Conservation (phyloP, 2,797 vertebrate genomes). For the Catharus ustulatus region DNA sequence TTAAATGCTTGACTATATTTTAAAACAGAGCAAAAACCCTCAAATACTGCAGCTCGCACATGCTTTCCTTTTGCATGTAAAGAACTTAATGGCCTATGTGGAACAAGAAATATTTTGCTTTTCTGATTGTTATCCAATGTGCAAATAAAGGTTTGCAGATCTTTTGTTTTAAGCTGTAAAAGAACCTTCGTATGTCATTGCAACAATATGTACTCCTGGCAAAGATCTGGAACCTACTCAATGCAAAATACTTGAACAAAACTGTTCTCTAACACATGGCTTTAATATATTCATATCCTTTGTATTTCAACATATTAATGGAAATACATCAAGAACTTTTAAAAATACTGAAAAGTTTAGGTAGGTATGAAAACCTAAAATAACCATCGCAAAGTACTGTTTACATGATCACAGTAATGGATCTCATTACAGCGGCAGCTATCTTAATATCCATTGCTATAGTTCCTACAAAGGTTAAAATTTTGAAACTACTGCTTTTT, state of each 20-base stretch:
- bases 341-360: not conserved
- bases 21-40: not conserved
- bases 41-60: not conserved
- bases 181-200: not conserved
- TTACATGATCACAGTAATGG: not conserved
- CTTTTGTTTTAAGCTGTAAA: not conserved
- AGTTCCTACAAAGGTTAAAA: not conserved
- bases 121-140: not conserved
- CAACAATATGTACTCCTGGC: not conserved
- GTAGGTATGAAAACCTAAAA: not conserved
- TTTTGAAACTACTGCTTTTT: not conserved
- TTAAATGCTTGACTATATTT: not conserved
- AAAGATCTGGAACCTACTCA: not conserved
- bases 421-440: not conserved
- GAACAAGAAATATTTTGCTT: not conserved
- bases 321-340: not conserved
- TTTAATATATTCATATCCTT: not conserved
- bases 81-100: not conserved
- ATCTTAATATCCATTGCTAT: not conserved
- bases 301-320: not conserved
- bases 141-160: not conserved
- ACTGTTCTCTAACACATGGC: not conserved
- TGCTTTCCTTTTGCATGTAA: not conserved
- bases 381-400: not conserved
- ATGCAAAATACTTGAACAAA: not conserved